Base-by-base conservation (phyloP, 2,797 vertebrate species). In the Mastacembelus armatus region DNA sequence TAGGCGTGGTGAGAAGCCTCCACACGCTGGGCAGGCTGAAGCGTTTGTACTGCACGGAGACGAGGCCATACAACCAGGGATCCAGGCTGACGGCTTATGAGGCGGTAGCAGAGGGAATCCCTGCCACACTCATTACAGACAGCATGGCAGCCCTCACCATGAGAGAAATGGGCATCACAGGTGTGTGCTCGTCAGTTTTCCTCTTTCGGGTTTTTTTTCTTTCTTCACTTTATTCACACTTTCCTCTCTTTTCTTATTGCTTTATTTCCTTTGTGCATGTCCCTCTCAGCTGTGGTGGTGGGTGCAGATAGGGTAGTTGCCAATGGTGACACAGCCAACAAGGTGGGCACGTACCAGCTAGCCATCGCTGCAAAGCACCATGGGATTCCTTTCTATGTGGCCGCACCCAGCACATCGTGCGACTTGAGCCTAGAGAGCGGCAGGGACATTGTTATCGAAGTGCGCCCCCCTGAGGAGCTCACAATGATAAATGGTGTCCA, bases 311-410 rank as follows among this genome's bases (percentile, higher is more conserved):
- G 96, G 0, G 95, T 98, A 44, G 96, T 96, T 1, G 96, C 96
- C 65, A 98, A 96, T 0, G 96, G 96, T 0, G 96, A 98, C 85
- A 96, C 96, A 0, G 96, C 96, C 67, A 98, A 98, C 87, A 98
- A 98, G 85, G 94, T 98, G 62, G 96, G 96, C 67, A 98, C 96
- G 0, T 98, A 97, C 90, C 95, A 96, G 90, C 87, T 98, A 89
- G 96, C 96, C 61, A 95, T 98, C 0, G 84, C 89, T 0, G 96
- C 96, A 27, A 95, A 94, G 83, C 91, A 98, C 85, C 96, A 96
- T 0, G 88, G 92, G 45, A 91, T 98, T 65, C 96, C 96, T 15
- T 98, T 98, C 88, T 98, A 97, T 0, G 96, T 98, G 90, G 96
- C 96, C 0, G 96, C 96, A 0, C 96, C 96, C 43, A 96, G 94